Conservation (phyloP, 2,797 vertebrate species). For the Myiotriccus ornatus region DNA sequence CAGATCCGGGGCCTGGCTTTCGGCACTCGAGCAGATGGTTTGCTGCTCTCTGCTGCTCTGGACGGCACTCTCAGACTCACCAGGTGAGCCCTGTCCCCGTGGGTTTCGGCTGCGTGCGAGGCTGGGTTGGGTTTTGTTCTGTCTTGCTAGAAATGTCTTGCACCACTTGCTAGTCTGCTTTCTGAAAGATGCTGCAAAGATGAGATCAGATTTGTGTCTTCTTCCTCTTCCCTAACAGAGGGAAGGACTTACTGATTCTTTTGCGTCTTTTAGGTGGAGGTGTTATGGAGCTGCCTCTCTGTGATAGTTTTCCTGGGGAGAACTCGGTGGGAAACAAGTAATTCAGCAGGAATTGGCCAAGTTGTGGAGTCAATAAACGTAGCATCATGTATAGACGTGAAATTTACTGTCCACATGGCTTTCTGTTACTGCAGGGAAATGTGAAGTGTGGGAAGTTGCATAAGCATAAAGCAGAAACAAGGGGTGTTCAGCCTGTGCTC, state of each 20-base stretch:
- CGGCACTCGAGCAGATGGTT: slow-evolving; percentile 79
- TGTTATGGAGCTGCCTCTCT: neutral
- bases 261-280: neutral
- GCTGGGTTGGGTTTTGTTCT: neutral
- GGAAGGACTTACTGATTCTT: neutral
- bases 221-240: neutral
- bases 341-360: rapidly evolving
- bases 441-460: neutral
- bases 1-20: slow-evolving; percentile 93
- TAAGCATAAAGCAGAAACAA: neutral
- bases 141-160: neutral
- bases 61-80: slow-evolving; percentile 93
- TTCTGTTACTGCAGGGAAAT: neutral
- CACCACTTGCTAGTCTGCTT: neutral
- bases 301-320: neutral
- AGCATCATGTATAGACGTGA: neutral
- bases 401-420: neutral
- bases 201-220: neutral
- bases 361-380: neutral
- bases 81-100: slow-evolving; percentile 76
- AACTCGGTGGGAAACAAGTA: neutral
- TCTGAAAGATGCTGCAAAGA: neutral
- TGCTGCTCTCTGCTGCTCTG: slow-evolving; percentile 91
- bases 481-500: neutral
- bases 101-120: neutral